phyloP scores from a whole-genome alignment of 2,797 vertebrate species.

The Vireo griseus region DNA sequence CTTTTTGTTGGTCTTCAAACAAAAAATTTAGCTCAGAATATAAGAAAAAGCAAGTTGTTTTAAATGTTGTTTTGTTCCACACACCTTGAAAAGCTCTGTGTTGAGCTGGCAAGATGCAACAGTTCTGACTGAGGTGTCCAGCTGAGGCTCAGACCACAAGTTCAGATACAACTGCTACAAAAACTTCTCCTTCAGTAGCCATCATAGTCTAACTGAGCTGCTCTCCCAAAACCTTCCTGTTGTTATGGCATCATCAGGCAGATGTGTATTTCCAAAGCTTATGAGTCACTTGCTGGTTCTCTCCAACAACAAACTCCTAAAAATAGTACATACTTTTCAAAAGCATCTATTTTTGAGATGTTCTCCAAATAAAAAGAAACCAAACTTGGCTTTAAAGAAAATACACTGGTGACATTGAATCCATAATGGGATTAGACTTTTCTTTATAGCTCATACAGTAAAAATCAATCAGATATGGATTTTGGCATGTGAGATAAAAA shows the following conservation, averaged over 20 bases:
- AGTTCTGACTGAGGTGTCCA: background rate
- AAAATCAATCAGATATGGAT: conserved; percentile 60
- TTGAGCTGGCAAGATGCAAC: background rate
- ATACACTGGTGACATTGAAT: background rate
- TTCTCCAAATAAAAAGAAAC: background rate
- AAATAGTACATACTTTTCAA: background rate
- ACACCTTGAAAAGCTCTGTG: background rate
- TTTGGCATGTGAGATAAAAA: conserved; percentile 43
- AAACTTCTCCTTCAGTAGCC: background rate
- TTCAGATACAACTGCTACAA: background rate
- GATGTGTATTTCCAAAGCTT: background rate
- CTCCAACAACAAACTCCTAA: background rate
- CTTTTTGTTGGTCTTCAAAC: background rate
- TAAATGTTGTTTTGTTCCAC: background rate
- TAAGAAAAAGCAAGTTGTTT: background rate
- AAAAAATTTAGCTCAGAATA: background rate
- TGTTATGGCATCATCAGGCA: background rate
- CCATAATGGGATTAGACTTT: background rate
- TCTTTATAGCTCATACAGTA: conserved; percentile 22
- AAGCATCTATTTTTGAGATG: background rate
- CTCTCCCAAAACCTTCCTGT: background rate
- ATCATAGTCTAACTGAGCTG: background rate
- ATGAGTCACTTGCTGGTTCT: background rate
- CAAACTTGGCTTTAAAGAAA: conserved; percentile 6
- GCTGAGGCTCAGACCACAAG: background rate